Conservation (phyloP, 2,113 vertebrate genomes). For the Connochaetes taurinus region DNA sequence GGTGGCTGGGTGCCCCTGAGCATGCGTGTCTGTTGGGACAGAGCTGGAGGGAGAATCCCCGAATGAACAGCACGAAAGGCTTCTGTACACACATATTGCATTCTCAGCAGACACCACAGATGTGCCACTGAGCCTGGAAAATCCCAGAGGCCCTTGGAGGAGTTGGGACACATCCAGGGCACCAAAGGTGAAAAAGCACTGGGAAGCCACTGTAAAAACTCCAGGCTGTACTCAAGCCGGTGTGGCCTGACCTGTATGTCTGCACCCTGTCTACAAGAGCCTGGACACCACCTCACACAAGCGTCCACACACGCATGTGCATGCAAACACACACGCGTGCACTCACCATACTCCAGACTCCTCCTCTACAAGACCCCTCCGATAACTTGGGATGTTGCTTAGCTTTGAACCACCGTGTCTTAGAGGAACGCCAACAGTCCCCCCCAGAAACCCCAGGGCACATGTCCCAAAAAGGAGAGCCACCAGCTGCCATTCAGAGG, state of each 20-base stretch:
- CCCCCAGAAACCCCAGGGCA: not conserved
- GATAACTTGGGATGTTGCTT: not conserved
- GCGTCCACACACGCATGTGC: fast-evolving
- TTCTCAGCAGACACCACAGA: not conserved
- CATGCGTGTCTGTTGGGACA: not conserved
- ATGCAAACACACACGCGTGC: not conserved
- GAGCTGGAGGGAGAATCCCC: not conserved
- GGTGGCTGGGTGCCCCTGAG: too few relatives aligned
- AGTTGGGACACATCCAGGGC: not conserved
- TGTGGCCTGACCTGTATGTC: not conserved
- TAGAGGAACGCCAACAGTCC: not conserved
- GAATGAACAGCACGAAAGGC: fast-evolving
- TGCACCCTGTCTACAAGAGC: not conserved
- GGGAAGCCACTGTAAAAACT: not conserved
- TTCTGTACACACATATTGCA: not conserved
- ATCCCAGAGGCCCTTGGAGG: not conserved
- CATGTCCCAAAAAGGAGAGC: not conserved
- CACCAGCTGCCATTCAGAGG: not conserved
- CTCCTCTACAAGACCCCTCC: not conserved
- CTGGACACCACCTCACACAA: not conserved
- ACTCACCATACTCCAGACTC: not conserved
- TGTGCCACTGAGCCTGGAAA: not conserved
- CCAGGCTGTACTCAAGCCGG: not conserved
- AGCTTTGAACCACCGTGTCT: not conserved
- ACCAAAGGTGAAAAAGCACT: not conserved